A percentile compares a stretch with the other conserved stretches of the same genome.
These are phyloP conservation scores for Ganaspis sp. DNA, from an alignment of 1,140 invertebrate genomes.

Conservation along the genomic window DNA sequence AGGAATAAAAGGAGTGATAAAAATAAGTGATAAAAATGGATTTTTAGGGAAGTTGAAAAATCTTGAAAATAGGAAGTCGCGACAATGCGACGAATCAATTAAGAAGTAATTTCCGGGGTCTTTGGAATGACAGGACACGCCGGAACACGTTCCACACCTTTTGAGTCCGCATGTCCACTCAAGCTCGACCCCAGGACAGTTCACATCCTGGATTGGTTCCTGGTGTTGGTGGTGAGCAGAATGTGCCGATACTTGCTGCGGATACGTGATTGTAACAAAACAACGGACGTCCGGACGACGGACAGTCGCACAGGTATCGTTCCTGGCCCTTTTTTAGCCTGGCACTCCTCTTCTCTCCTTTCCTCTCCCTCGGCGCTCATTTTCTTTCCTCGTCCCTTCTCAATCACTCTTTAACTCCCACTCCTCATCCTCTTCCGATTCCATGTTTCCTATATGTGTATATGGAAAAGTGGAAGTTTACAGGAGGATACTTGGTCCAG, in stretches of 20 bases:
- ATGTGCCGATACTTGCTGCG: slow-evolving; percentile 65
- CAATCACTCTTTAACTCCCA: slow-evolving; percentile 33
- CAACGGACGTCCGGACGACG: slow-evolving; percentile 74
- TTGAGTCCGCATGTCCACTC: slow-evolving; percentile 55
- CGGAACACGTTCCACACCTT: slow-evolving; percentile 56
- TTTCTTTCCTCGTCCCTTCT: slow-evolving; percentile 29
- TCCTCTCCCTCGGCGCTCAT: slow-evolving; percentile 3
- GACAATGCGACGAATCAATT: slow-evolving; percentile 49
- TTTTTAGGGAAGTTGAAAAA: not conserved
- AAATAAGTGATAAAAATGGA: too few species aligned
- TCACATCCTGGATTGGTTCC: slow-evolving; percentile 68
- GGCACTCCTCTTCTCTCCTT: slow-evolving; percentile 37
- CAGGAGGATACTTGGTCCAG: slow-evolving; percentile 52
- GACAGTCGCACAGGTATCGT: slow-evolving; percentile 75
- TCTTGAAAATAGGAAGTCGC: not conserved
- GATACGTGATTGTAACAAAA: slow-evolving; percentile 76
- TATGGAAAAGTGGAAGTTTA: slow-evolving; percentile 45
- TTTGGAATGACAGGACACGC: slow-evolving; percentile 52
- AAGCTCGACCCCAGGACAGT: slow-evolving; percentile 55
- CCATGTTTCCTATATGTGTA: slow-evolving; percentile 52
- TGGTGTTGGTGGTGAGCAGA: slow-evolving; percentile 49
- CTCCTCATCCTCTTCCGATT: slow-evolving; percentile 44
- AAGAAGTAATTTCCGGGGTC: slow-evolving; percentile 57
- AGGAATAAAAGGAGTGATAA: too few species aligned
- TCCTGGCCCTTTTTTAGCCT: slow-evolving; percentile 46